Evolutionary conservation across 2,888 invertebrate species (phyloP).

Genomic region (Morpho helenor): DNA sequence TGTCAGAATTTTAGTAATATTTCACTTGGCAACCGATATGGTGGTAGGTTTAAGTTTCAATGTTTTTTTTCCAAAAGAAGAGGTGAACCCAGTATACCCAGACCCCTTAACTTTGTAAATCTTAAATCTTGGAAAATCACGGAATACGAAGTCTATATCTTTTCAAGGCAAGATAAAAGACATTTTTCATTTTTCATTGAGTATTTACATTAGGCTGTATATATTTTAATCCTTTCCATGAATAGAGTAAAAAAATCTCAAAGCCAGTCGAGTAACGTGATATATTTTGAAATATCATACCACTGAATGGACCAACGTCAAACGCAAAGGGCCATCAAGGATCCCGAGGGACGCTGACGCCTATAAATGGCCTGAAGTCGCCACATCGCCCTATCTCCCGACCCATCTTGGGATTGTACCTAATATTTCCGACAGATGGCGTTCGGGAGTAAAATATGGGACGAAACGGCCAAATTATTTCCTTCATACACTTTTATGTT

Average conservation of each 20-base stretch:
- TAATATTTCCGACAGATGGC: constrained; percentile 22
- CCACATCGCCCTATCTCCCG: constrained; percentile 16
- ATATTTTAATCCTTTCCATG: too few species aligned
- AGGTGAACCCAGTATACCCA: too few species aligned
- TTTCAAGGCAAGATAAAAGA: too few species aligned
- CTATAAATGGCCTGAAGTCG: constrained; percentile 24
- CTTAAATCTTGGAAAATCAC: too few species aligned
- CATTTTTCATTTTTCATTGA: too few species aligned
- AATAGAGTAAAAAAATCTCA: neutral
- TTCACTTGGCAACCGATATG: too few species aligned
- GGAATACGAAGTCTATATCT: too few species aligned
- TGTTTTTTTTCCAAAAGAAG: too few species aligned
- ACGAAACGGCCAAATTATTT: constrained; percentile 12
- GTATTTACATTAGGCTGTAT: too few species aligned
- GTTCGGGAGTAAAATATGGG: constrained; percentile 11
- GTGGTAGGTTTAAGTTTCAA: too few species aligned
- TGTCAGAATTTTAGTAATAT: too few species aligned
- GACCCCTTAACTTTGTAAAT: too few species aligned
- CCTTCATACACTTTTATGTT: neutral
- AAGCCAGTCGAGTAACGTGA: neutral
- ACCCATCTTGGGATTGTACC: constrained; percentile 20
- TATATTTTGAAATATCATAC: neutral
- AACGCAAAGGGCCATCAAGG: constrained; percentile 5
- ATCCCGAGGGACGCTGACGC: constrained; percentile 22
- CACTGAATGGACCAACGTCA: neutral